These are phyloP conservation scores for Euglossa dilemma DNA, from an alignment of 1,140 invertebrate genomes.

Conservation along the genomic window DNA sequence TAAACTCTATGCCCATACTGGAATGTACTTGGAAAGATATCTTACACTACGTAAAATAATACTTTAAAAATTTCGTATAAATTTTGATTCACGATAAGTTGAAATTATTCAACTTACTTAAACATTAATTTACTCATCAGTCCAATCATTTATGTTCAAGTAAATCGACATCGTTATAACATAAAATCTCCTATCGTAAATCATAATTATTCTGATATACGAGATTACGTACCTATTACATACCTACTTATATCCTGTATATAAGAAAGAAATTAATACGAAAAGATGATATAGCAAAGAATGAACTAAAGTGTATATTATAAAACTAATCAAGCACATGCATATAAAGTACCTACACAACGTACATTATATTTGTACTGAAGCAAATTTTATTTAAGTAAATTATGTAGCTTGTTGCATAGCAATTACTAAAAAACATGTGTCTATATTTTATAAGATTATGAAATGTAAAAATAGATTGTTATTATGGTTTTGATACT, in stretches of 20 bases:
- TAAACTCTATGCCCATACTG: conserved; percentile 49
- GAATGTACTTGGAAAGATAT: conserved; percentile 34
- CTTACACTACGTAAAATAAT: conserved; percentile 40
- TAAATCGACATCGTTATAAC: conserved; percentile 1
- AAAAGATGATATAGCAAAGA: conserved; percentile 45
- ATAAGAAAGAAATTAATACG: conserved; percentile 25
- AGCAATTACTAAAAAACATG: conserved; percentile 5
- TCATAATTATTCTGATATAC: conserved; percentile 54
- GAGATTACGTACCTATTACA: conserved; percentile 22
- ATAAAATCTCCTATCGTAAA: conserved; percentile 48
- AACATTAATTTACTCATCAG: background rate
- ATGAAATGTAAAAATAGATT: conserved; percentile 12
- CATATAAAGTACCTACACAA: conserved; percentile 60
- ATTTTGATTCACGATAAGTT: conserved; percentile 51
- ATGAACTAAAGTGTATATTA: conserved; percentile 42
- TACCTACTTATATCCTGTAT: background rate
- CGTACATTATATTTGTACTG: conserved; percentile 61
- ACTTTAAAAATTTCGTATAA: conserved; percentile 9
- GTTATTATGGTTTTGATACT: background rate
- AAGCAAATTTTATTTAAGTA: conserved; percentile 51
- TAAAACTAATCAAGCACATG: conserved; percentile 58
- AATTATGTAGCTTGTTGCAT: conserved; percentile 2
- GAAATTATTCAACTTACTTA: conserved; percentile 7
- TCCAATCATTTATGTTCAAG: background rate
- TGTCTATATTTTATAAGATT: conserved; percentile 8